Base-by-base conservation (phyloP, 1,140 invertebrate species). In the Theocolax elegans region DNA sequence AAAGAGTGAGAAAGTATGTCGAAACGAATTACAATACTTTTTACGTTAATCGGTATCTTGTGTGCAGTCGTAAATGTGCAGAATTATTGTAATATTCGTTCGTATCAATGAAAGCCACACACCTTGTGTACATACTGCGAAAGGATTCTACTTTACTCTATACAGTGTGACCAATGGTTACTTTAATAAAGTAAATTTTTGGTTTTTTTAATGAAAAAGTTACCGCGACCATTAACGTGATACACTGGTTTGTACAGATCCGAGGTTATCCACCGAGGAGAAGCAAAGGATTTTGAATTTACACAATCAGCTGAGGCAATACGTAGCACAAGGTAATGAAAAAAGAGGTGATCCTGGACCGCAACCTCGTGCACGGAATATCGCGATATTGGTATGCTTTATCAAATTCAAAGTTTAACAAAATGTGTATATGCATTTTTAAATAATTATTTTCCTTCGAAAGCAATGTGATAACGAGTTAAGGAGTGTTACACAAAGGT, bases 381-480 rank as follows among this genome's bases (percentile, higher is more conserved):
- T 51, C 12, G 3, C 6, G 4, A 51, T 12, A 9, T 27, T 51
- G 19, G 48, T 51, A 51, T 35, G 31, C 10, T 4, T 6, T 6
- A 35, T 35, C 31, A n/a, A n/a, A 35, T 10, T 35, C 31, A 10
- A 6, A 4, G 31, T 10, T 35, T 35, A 6, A 6, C 10, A 35
- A 35, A 6, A 35, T 35, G 4, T 35, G 10, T 6, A 35, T 35
- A 35, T 35, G 4, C 10, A 35, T 6, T 35, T 35, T 35, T 35
- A 35, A 35, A 35, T 10, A 35, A 35, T 35, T 35, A 35, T 35
- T 79, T 46, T 65, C n/a, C n/a, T n/a, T n/a, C n/a, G n/a, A n/a
- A n/a, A 93, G 92, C 86, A 91, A 76, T 96, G 95, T 95, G 94
- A 96, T 79, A 91, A 95, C 48, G 93, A 95, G 80, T 83, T 96